Conservation (phyloP, 2,113 vertebrate species). For the Cephalopterus ornatus region DNA sequence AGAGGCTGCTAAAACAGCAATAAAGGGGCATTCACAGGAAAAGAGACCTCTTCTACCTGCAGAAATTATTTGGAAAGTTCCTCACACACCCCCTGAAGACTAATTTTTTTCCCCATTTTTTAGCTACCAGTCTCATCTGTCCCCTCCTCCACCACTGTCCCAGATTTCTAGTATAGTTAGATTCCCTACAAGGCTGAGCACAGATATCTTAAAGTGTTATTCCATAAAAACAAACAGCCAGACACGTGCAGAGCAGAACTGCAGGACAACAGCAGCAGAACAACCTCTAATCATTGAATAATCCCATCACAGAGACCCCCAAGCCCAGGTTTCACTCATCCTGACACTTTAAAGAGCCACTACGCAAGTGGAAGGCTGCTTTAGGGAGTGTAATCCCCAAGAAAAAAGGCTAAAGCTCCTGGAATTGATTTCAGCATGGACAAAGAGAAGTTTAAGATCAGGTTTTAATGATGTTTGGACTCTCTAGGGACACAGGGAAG, state of each 20-base stretch:
- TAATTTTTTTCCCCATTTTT: background rate
- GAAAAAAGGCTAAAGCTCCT: background rate
- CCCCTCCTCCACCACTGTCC: background rate
- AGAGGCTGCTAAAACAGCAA: background rate
- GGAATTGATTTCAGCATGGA: background rate
- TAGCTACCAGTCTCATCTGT: background rate
- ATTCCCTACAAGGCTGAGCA: background rate
- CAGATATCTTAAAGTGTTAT: background rate
- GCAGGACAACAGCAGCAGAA: background rate
- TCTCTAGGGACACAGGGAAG: background rate
- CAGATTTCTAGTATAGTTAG: background rate
- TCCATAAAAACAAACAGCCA: background rate
- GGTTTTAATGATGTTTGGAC: background rate
- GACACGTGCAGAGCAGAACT: background rate
- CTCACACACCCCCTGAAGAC: background rate
- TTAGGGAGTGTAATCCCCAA: background rate
- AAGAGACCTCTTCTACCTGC: background rate
- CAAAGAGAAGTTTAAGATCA: background rate
- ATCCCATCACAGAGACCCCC: accelerated
- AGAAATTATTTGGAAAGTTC: background rate
- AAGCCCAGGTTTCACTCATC: background rate
- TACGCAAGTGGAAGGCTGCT: background rate
- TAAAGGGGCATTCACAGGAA: background rate
- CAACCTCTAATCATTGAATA: background rate
- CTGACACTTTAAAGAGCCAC: background rate